Percentiles rank a stretch among this genome's conserved stretches.
Conservation (phyloP, 2,797 vertebrate species). For the Chromis chromis region DNA sequence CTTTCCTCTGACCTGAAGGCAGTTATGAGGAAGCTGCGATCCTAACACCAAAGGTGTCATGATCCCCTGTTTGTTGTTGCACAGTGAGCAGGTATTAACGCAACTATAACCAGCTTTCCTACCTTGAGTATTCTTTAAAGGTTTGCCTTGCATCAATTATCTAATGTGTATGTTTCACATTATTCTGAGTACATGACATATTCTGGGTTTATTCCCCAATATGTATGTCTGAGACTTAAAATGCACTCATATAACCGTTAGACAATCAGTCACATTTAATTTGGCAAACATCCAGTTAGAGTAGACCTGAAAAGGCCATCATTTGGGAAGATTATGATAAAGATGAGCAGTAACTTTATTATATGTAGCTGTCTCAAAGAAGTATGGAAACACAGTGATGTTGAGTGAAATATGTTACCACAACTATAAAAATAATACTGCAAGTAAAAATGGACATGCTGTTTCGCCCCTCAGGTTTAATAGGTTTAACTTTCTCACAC, state of each 20-base stretch:
- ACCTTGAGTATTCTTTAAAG: neutral
- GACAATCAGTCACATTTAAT: neutral
- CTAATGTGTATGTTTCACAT: neutral
- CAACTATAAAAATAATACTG: neutral
- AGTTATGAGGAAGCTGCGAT: slow-evolving; percentile 32
- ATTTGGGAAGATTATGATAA: neutral
- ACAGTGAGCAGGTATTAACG: slow-evolving; percentile 13
- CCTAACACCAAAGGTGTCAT: slow-evolving; percentile 51
- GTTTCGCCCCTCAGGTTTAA: neutral
- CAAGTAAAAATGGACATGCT: neutral
- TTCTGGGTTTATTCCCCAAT: neutral
- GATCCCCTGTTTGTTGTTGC: slow-evolving; percentile 39
- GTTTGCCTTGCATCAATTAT: neutral
- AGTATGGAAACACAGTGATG: neutral
- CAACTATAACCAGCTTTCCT: neutral
- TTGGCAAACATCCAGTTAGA: neutral
- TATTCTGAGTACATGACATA: neutral
- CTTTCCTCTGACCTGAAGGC: slow-evolving; percentile 62
- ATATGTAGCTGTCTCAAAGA: neutral
- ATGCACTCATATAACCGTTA: neutral
- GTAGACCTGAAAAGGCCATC: neutral
- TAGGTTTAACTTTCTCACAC: slow-evolving; percentile 21
- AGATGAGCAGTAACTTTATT: neutral
- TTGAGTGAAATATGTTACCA: neutral
- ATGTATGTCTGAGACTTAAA: neutral